Evolutionary conservation across 2,797 vertebrate species (phyloP), one percentile per base, ranked within the genome.

Genomic region (Euthynnus affinis): DNA sequence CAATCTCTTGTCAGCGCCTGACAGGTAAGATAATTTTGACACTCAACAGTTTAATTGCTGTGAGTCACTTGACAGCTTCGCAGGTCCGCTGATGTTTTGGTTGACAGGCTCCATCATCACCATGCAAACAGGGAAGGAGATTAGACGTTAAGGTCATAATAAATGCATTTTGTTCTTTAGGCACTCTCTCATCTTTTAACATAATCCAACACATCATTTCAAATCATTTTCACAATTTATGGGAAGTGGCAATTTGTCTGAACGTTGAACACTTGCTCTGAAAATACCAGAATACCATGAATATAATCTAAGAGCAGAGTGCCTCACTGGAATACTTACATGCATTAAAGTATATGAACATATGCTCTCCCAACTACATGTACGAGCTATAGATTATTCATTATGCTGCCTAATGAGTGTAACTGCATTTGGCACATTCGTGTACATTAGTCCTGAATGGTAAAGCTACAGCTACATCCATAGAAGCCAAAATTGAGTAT

Each of bases 331-430:
- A 61, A 66, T 59, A 60, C 71, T 25, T 0, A 53, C 25, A 67
- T 14, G 29, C 32, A 6, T 53, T 34, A 57, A 59, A 69, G 52
- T 49, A 55, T 32, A 48, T 2, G 22, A 60, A 71, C 79, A 85
- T 63, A 69, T 74, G 80, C 78, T 82, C 66, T 34, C 37, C 49
- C 58, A 55, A 40, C 60, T 59, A 66, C 61, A 77, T 48, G 66
- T 49, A 61, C 44, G 62, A 69, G 65, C 32, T 74, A 80, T 91
- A 55, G 72, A 89, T 91, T 80, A 82, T 92, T 88, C 46, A 93
- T 88, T 13, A 58, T 9, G 57, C 20, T 8, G 22, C 14, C 20
- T 58, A 53, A 68, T 69, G 55, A 74, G 57, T 81, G 56, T 72
- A 57, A 65, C 78, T 82, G 63, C 76, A 56, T 84, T 71, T 82